Conservation (phyloP, 2,113 vertebrate genomes). For the Cyphomyrus discorhynchus region DNA sequence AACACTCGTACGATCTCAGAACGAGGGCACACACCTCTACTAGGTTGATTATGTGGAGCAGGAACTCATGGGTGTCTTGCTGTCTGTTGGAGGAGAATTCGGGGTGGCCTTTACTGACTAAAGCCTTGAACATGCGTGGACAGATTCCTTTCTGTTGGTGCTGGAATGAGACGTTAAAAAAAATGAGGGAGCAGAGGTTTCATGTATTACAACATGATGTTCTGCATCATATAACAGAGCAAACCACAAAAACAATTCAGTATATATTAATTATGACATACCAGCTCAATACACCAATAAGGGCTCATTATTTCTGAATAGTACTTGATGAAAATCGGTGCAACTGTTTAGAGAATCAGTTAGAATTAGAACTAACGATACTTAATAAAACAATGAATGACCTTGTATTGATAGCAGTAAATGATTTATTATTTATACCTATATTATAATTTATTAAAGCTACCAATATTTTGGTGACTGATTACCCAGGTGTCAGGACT, state of each 20-base stretch:
- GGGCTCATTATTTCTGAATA: not conserved
- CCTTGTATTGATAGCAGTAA: not conserved
- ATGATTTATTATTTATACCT: not conserved
- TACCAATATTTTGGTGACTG: not conserved
- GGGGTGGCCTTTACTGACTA: constrained; percentile 82
- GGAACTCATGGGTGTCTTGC: constrained; percentile 89
- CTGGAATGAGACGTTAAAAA: constrained; percentile 50
- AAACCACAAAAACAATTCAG: not conserved
- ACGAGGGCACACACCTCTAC: constrained; percentile 74
- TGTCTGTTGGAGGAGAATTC: constrained; percentile 94
- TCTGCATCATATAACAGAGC: not conserved
- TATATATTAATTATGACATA: not conserved
- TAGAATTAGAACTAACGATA: not conserved
- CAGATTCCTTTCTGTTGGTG: constrained; percentile 84
- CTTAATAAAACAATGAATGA: not conserved
- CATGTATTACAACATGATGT: not conserved
- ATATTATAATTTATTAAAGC: not conserved
- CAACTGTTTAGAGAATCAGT: not conserved
- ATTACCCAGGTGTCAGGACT: not conserved
- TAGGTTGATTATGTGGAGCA: constrained; percentile 82
- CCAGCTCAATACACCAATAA: not conserved
- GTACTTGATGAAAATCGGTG: not conserved
- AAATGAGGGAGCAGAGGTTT: not conserved
- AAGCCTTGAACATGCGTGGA: constrained; percentile 85
- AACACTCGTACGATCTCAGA: not conserved